Base-by-base conservation (phyloP, 2,797 vertebrate genomes). In the Linurgus olivaceus region DNA sequence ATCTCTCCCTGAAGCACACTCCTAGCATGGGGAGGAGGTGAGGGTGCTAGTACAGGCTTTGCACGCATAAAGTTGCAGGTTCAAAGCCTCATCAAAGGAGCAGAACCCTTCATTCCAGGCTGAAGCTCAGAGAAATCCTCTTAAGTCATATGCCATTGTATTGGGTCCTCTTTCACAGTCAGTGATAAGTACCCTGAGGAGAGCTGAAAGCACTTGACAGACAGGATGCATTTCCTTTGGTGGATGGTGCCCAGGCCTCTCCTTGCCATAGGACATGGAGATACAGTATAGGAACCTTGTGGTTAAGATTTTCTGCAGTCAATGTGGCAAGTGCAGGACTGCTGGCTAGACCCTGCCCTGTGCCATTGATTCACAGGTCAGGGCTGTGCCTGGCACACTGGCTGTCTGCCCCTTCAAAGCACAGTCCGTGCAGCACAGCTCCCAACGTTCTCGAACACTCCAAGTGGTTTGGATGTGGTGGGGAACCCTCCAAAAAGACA, bases 71-170 rank as follows among this genome's bases (percentile, higher is more conserved):
- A 86, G 81, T 79, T 89, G 63, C 26, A 47, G 48, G 86, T 93
- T 95, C 78, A 91, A 94, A 94, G 86, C 33, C 75, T 89, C 78
- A 76, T 95, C 77, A 89, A 82, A 93, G 63, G 55, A 79, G 17
- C 59, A 92, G 77, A 91, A 66, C 59, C 71, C 67, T 89, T 87
- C 89, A 45, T 57, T 92, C 73, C 80, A 70, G 50, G 40, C 35
- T 84, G 76, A 86, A 86, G 61, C 76, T 90, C 82, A 59, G 75
- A 93, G 72, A 90, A 95, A 94, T 94, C 92, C 65, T 94, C 90
- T 94, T 93, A 94, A 90, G 35, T 58, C 66, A 38, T 3, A 57
- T 42, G 42, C n/a, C 62, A 38, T 79, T 86, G 83, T 61, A 50
- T 4, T 10, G 35, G 40, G 66, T 47, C 42, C 42, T 47, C 78